Evolutionary conservation across 92 coral and sea anemone genomes (phyloP).

Genomic region (Phenganax marumi): DNA sequence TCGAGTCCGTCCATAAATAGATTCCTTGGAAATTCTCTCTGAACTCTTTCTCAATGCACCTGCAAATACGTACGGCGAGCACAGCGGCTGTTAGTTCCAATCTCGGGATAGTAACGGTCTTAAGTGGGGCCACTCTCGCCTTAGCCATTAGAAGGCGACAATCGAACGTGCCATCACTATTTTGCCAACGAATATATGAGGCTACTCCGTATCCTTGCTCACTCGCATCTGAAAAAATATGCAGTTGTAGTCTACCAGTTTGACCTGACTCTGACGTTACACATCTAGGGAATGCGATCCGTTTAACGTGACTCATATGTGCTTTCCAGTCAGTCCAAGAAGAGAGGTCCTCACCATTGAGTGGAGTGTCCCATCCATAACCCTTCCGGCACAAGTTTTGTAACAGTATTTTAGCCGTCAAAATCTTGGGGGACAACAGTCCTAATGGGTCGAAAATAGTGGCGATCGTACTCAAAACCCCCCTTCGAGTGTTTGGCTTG

Average conservation of each 20-base stretch:
- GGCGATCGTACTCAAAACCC: constrained; percentile 56
- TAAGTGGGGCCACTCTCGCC: not conserved
- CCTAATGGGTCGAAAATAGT: constrained; percentile 62
- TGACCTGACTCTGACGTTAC: no score
- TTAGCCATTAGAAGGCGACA: constrained; percentile 17
- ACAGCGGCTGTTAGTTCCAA: no score
- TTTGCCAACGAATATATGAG: constrained; percentile 6
- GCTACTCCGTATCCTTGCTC: constrained; percentile 17
- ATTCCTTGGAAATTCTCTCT: no score
- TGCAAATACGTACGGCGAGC: no score
- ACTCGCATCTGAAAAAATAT: constrained; percentile 30
- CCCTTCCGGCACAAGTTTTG: constrained; percentile 64
- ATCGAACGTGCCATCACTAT: not conserved
- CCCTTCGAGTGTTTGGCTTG: constrained; percentile 65
- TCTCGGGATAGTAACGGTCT: no score
- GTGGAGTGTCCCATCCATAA: constrained; percentile 60
- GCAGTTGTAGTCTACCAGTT: constrained; percentile 23
- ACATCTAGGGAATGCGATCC: no score
- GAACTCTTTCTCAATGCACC: no score
- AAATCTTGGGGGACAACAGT: constrained; percentile 60
- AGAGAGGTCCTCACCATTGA: constrained; percentile 10
- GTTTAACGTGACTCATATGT: no score
- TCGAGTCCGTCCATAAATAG: no score
- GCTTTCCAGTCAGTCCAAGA: constrained; percentile 56
- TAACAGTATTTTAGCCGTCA: constrained; percentile 45